Evolutionary conservation across 2,888 invertebrate species (phyloP).

Genomic region (Dicycla oo): DNA sequence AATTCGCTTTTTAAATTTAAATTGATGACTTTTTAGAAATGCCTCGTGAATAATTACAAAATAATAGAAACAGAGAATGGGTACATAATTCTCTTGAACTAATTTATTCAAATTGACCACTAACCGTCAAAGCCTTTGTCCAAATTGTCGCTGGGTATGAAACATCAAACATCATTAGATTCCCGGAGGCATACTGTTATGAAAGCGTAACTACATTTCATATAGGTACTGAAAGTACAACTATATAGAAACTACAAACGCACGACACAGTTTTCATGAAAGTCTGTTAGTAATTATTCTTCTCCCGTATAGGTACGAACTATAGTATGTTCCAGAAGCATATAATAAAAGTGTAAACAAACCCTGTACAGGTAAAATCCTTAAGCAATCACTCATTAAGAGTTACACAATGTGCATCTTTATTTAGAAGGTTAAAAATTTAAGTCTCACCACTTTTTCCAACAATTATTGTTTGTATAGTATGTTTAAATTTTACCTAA

Average conservation of each 20-base stretch:
- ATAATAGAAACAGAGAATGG: neutral
- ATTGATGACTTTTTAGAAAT: too few relatives aligned
- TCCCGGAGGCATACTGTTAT: neutral
- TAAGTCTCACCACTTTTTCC: too few relatives aligned
- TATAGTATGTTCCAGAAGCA: neutral
- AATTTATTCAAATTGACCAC: constrained; percentile 9
- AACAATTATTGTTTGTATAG: neutral
- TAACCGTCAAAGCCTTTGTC: constrained; percentile 3
- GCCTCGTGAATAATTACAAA: neutral
- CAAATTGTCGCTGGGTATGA: constrained; percentile 6
- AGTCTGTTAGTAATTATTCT: too few relatives aligned
- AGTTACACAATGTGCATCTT: too few relatives aligned
- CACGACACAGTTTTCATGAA: neutral
- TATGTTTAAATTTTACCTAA: neutral
- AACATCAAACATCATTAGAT: constrained; percentile 38
- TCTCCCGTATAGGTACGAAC: neutral
- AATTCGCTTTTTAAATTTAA: neutral
- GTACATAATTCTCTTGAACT: neutral
- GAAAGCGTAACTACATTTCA: neutral
- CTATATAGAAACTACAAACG: neutral
- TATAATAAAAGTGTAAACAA: neutral
- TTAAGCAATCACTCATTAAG: neutral
- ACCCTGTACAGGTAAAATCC: too few relatives aligned
- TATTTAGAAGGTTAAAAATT: neutral
- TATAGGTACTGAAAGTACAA: neutral